Evolutionary conservation across 2,888 invertebrate species (phyloP), one percentile per base, ranked within the genome.

Genomic region (Eupithecia pulchellata): DNA sequence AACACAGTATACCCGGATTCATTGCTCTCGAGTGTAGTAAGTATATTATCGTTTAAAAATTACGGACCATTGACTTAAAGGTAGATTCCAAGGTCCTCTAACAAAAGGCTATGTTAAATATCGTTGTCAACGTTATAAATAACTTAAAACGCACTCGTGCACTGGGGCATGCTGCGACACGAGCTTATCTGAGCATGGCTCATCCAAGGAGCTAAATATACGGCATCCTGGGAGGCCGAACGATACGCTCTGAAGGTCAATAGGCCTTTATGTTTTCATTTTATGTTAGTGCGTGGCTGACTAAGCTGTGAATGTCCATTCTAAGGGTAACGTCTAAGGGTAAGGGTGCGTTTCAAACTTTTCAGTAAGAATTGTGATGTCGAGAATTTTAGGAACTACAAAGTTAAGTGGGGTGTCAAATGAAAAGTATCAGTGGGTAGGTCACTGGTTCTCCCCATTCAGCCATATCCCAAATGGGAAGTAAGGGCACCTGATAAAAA

Each of bases 131-230:
- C 52, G 11, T 42, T 69, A 73, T 69, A 69, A 67, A 69, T 73
- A 73, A 64, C 61, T 20, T 32, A 34, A 20, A n/a, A 9, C 17
- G n/a, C 13, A 77, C 77, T 79, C n/a, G 42, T 20, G 42, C 84
- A 82, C 66, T 79, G 81, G 78, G 81, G 80, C 84, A 82, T 86
- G 79, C 76, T 80, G 78, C 83, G 86, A 87, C 86, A 86, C 81
- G 83, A 77, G 86, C 85, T 88, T 89, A 89, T 89, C 88, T 83
- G 82, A 81, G 81, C 82, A 79, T 84, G 81, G 81, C 83, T 88
- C 86, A 89, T 89, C 90, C 88, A 89, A 90, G 88, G 86, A 86
- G 80, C 87, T 89, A 89, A 88, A 89, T 88, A 89, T 87, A 88
- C 65, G 79, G 75, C 77, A 80, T 79, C 80, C 84, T 83, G 83